Base-by-base conservation (phyloP, 1,140 invertebrate species). In the Euwallacea similis region DNA sequence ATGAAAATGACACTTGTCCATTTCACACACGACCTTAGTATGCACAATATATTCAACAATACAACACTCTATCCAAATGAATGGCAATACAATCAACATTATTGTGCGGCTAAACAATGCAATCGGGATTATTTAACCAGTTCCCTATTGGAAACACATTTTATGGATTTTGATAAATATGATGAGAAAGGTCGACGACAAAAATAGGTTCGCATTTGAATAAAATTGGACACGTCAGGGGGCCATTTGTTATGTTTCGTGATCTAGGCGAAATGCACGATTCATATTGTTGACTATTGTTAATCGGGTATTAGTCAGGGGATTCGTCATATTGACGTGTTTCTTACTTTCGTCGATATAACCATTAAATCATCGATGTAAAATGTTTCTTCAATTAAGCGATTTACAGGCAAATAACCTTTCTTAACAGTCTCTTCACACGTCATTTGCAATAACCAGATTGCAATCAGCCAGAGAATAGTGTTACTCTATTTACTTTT, bases 241-340 rank as follows among this genome's bases (percentile, higher is more conserved):
- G 21, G 44, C 61, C 61, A 63, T 63, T 63, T 63, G 44, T 63
- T 63, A 47, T 63, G 47, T 63, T 63, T 63, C 61, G 61, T 63
- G 44, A 63, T 63, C 43, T 47, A 3, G 16, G 61, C 42, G 15
- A 47, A 63, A 63, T 63, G 61, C 61, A 63, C 61, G 61, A 63
- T 7, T 63, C 61, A 50, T 21, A 63, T 63, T 63, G 61, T 63
- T 63, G 61, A 63, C 61, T 46, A 47, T 63, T 46, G 43, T 47
- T 63, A 63, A 63, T 63, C 44, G 44, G 61, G 4, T 63, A 63
- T 63, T 63, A 47, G 13, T 47, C n/a, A 63, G 46, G 7, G 2
- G 9, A 63, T 63, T 47, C n/a, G n/a, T n/a, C n/a, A n/a, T n/a
- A n/a, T n/a, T n/a, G n/a, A n/a, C n/a, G n/a, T n/a, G n/a, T n/a